A percentile compares a stretch with the other conserved stretches of the same genome.
These are phyloP conservation scores for Anarsia innoxiella DNA, from an alignment of 2,888 invertebrate species.

Conservation along the genomic window DNA sequence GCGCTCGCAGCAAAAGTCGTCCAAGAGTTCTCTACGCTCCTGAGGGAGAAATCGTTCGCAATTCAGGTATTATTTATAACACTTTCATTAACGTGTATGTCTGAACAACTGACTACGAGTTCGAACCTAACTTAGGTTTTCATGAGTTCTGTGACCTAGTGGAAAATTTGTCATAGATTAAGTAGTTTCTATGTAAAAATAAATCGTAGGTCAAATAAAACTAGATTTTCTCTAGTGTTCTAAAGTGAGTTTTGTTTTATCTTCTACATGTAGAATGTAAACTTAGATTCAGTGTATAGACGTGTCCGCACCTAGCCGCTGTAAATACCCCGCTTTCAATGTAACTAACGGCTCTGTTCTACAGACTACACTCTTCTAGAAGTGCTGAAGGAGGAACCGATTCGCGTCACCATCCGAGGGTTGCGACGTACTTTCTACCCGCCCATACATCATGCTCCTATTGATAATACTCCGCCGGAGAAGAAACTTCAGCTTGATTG, in stretches of 20 bases:
- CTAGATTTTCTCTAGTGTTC: no score
- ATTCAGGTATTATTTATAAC: no score
- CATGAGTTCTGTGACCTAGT: no score
- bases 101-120: no score
- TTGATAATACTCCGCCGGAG: slow-evolving; percentile 90
- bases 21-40: slow-evolving; percentile 89
- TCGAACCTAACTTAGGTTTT: no score
- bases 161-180: no score
- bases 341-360: slow-evolving; percentile 10
- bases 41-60: slow-evolving; percentile 86
- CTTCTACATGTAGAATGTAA: no score
- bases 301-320: slow-evolving; percentile 1
- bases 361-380: slow-evolving; percentile 89
- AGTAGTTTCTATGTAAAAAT: no score
- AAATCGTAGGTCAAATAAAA: no score
- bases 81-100: no score
- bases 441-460: slow-evolving; percentile 87
- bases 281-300: no score
- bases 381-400: slow-evolving; percentile 89
- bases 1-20: slow-evolving; percentile 89
- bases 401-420: slow-evolving; percentile 88
- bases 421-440: slow-evolving; percentile 90
- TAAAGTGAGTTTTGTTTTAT: no score
- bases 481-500: slow-evolving; percentile 93
- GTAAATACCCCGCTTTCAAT: slow-evolving; percentile 9